These are phyloP conservation scores for Xestia xanthographa DNA, from an alignment of 2,888 invertebrate genomes.

Conservation along the genomic window DNA sequence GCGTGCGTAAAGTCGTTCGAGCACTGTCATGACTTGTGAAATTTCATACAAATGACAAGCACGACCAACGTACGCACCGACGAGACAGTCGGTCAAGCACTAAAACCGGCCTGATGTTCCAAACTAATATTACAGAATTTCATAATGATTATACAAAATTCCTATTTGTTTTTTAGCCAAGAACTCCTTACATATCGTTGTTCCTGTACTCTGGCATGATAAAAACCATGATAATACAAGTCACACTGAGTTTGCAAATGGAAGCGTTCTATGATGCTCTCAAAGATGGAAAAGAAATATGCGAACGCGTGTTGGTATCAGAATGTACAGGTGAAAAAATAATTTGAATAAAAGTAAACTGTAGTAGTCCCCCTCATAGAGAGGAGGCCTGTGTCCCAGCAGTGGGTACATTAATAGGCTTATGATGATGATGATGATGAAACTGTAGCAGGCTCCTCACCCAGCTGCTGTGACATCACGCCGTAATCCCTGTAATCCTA, in stretches of 20 bases:
- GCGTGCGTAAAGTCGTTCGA: too few relatives aligned
- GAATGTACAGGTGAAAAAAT: slow-evolving; percentile 26
- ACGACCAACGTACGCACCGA: too few relatives aligned
- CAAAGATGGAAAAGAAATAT: background rate
- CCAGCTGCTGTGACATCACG: background rate
- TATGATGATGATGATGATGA: too few relatives aligned
- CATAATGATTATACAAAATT: background rate
- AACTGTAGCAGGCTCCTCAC: background rate
- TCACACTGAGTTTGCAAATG: slow-evolving; percentile 16
- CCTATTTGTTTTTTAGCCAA: background rate
- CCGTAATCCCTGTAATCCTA: too few relatives aligned
- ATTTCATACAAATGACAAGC: too few relatives aligned
- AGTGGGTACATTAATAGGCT: too few relatives aligned
- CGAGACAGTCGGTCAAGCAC: too few relatives aligned
- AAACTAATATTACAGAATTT: background rate
- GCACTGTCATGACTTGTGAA: too few relatives aligned
- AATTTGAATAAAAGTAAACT: background rate
- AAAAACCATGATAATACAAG: slow-evolving; percentile 30
- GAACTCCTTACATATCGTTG: slow-evolving; percentile 32
- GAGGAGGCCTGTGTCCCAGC: too few relatives aligned
- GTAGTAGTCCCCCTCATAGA: background rate
- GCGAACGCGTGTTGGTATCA: slow-evolving; percentile 18
- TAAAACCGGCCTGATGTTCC: too few relatives aligned
- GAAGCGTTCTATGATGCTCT: slow-evolving; percentile 31
- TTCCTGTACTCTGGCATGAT: slow-evolving; percentile 32